phyloP scores from a whole-genome alignment of 2,113 vertebrate species.

The Bettongia penicillata region DNA sequence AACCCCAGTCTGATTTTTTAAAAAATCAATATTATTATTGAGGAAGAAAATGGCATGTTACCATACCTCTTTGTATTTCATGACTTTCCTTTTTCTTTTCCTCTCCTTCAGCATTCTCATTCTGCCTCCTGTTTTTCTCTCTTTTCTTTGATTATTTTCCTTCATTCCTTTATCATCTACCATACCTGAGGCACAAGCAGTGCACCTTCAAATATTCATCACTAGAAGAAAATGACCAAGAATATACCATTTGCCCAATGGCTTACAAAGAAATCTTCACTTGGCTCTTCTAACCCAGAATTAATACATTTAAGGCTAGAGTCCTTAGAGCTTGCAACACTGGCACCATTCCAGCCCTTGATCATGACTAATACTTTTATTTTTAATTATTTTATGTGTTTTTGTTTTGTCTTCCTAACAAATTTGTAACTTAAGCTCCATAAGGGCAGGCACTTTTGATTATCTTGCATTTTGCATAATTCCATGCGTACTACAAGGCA shows the following conservation, averaged over 20 bases:
- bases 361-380: background rate
- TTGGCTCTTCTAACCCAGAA: background rate
- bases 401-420: background rate
- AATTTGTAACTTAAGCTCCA: background rate
- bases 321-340: background rate
- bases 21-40: background rate
- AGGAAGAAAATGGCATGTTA: background rate
- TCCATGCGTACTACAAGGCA: background rate
- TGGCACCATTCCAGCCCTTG: background rate
- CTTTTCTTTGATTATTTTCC: background rate
- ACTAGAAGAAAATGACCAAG: background rate
- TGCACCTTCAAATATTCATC: background rate
- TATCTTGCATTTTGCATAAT: background rate
- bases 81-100: background rate
- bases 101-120: background rate
- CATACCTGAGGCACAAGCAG: background rate
- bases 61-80: background rate
- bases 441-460: background rate
- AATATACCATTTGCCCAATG: background rate
- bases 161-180: background rate
- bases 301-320: background rate
- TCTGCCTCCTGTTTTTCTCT: background rate
- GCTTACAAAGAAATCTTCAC: background rate
- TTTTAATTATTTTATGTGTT: background rate
- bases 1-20: background rate